These are phyloP conservation scores for Tenthredo notha DNA, from an alignment of 2,888 invertebrate species.

Conservation along the genomic window DNA sequence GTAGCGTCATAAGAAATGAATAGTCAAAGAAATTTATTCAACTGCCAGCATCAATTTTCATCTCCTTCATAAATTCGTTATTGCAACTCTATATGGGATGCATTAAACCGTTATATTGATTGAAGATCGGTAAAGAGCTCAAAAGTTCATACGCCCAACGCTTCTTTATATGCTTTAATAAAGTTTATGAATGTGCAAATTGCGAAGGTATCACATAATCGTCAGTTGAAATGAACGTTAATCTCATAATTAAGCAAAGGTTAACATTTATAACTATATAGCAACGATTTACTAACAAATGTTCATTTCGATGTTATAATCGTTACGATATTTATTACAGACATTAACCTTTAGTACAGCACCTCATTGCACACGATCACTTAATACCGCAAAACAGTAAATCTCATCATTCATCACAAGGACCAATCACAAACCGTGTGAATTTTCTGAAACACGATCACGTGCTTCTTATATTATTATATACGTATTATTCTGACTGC, in stretches of 20 bases:
- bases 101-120: background rate
- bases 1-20: background rate
- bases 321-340: conserved; percentile 37
- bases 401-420: conserved; percentile 11
- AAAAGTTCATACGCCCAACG: conserved; percentile 4
- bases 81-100: background rate
- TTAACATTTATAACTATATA: background rate
- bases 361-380: conserved; percentile 11
- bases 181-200: background rate
- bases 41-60: background rate
- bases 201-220: background rate
- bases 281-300: background rate
- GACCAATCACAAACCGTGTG: conserved; percentile 12
- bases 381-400: conserved; percentile 17
- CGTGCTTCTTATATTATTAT: background rate
- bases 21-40: background rate
- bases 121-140: conserved; percentile 12
- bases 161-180: conserved; percentile 1
- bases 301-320: conserved; percentile 19
- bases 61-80: background rate
- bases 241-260: conserved; percentile 47
- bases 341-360: conserved; percentile 32
- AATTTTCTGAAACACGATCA: conserved; percentile 26
- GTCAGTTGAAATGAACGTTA: conserved; percentile 9
- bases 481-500: background rate